Percentiles rank a stretch among this genome's conserved stretches.
Conservation (phyloP, 2,888 invertebrate species). For the Gari tellinella region DNA sequence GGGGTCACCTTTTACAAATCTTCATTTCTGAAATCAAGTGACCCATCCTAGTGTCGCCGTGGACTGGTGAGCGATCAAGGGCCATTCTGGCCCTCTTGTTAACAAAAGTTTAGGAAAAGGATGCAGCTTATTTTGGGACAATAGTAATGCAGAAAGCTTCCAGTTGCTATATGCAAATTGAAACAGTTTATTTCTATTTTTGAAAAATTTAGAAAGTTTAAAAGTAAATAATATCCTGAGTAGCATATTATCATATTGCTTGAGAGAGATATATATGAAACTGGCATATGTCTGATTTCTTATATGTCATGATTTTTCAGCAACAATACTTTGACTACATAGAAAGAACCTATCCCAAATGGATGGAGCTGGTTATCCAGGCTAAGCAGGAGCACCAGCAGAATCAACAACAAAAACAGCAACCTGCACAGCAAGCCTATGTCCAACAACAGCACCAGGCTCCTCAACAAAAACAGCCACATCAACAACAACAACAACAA, state of each 20-base stretch:
- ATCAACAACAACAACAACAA: slow-evolving; percentile 21
- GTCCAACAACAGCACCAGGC: slow-evolving; percentile 12
- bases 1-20: too few relatives aligned
- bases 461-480: slow-evolving; percentile 30
- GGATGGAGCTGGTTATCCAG: slow-evolving; percentile 72
- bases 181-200: too few relatives aligned
- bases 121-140: too few relatives aligned
- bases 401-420: slow-evolving; percentile 11
- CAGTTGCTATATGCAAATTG: too few relatives aligned
- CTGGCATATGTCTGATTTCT: neutral
- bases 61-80: too few relatives aligned
- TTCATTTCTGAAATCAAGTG: too few relatives aligned
- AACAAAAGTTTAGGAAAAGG: too few relatives aligned
- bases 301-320: slow-evolving; percentile 13
- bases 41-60: too few relatives aligned
- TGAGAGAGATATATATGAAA: neutral
- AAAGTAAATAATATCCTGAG: too few relatives aligned
- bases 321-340: slow-evolving; percentile 66
- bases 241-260: neutral
- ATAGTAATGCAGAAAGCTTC: too few relatives aligned
- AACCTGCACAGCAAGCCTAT: slow-evolving; percentile 9
- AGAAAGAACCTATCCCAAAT: slow-evolving; percentile 80
- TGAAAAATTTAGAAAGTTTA: too few relatives aligned
- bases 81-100: too few relatives aligned
- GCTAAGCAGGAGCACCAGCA: slow-evolving; percentile 34